Evolutionary conservation across 1,140 invertebrate genomes (phyloP).

Genomic region (Drosophila ficusphila): DNA sequence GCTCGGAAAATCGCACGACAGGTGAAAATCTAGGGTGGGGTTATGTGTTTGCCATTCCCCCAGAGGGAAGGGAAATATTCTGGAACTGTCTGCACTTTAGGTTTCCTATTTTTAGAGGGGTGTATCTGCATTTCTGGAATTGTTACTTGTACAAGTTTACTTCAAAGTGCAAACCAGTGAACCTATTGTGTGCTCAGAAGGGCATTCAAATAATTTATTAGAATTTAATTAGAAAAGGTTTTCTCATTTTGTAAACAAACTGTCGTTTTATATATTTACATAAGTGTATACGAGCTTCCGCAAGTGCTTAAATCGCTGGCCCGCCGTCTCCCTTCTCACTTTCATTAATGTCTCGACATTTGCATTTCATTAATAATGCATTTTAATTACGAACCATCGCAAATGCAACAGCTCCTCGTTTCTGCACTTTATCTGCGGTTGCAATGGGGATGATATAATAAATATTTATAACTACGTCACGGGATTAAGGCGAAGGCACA

Average conservation of each 20-base stretch:
- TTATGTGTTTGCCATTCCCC: not conserved
- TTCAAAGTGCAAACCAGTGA: too few relatives aligned
- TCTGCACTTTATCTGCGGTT: conserved; percentile 43
- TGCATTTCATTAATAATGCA: conserved; percentile 65
- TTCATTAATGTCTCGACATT: conserved; percentile 51
- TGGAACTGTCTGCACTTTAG: not conserved
- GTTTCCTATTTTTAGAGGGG: not conserved
- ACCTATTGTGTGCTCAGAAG: too few relatives aligned
- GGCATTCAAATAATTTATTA: too few relatives aligned
- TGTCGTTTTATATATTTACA: not conserved
- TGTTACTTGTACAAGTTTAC: too few relatives aligned
- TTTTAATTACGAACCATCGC: conserved; percentile 50
- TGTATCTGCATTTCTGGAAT: too few relatives aligned
- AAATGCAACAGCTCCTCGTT: conserved; percentile 17
- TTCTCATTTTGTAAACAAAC: too few relatives aligned
- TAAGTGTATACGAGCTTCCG: not conserved
- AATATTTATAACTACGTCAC: conserved; percentile 52
- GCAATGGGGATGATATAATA: conserved; percentile 47
- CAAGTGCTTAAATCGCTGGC: not conserved
- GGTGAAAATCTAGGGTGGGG: conserved; percentile 2
- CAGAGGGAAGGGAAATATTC: not conserved
- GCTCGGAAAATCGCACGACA: conserved; percentile 6
- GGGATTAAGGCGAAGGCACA: conserved; percentile 13
- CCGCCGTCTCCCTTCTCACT: conserved; percentile 8
- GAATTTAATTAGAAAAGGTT: too few relatives aligned